phyloP scores from a whole-genome alignment of 2,888 invertebrate genomes.

The Digitonthophagus gazella region DNA sequence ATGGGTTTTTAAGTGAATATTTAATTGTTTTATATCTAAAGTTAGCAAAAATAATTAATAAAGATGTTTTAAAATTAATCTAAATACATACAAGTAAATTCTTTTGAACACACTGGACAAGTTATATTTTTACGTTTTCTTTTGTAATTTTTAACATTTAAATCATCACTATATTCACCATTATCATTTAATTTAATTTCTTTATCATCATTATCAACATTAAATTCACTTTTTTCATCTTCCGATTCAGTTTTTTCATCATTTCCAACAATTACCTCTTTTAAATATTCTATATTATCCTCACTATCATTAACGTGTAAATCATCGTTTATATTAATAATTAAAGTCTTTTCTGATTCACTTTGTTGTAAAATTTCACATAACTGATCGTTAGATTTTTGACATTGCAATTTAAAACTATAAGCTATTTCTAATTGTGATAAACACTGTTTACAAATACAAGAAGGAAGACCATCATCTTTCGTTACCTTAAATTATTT shows the following conservation, averaged over 20 bases:
- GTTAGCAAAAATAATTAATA: slow-evolving; percentile 16
- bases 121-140: slow-evolving; percentile 42
- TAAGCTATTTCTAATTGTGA: slow-evolving; percentile 40
- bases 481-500: slow-evolving; percentile 36
- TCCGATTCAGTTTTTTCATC: neutral
- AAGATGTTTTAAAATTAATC: neutral
- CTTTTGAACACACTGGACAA: slow-evolving; percentile 43
- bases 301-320: neutral
- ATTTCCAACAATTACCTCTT: slow-evolving; percentile 1
- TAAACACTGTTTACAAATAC: slow-evolving; percentile 43
- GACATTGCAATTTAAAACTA: slow-evolving; percentile 44
- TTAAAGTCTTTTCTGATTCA: slow-evolving; percentile 15
- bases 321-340: slow-evolving; percentile 10
- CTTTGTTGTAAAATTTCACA: slow-evolving; percentile 26
- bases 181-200: slow-evolving; percentile 16
- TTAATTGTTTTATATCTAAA: slow-evolving; percentile 42
- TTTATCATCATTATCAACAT: neutral
- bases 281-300: neutral
- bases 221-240: neutral
- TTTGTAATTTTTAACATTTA: slow-evolving; percentile 37
- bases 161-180: slow-evolving; percentile 19
- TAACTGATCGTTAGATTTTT: slow-evolving; percentile 41
- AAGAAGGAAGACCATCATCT: slow-evolving; percentile 43
- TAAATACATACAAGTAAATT: slow-evolving; percentile 42
- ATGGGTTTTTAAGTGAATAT: slow-evolving; percentile 40